A percentile compares a stretch with the other conserved stretches of the same genome.
phyloP scores from a whole-genome alignment of 2,888 invertebrate species.

The Acheta domesticus region DNA sequence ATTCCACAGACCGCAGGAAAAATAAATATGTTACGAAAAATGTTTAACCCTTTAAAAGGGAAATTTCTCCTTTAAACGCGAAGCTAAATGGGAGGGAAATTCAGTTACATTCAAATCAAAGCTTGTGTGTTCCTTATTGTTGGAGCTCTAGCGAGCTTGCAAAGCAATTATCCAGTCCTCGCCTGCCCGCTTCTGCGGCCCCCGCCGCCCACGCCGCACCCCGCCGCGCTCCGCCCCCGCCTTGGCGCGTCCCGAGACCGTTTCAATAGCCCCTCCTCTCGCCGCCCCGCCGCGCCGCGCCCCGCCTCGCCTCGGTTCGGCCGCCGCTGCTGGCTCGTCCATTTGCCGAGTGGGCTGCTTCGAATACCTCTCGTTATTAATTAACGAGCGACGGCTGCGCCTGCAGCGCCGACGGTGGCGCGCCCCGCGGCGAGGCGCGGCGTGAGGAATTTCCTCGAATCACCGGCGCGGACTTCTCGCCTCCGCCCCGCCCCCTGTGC shows the following conservation, averaged over 20 bases:
- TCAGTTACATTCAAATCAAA: slow-evolving; percentile 18
- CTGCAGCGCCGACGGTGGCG: neutral
- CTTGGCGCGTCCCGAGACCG: neutral
- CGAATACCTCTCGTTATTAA: slow-evolving; percentile 18
- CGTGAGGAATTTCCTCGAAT: neutral
- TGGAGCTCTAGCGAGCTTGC: slow-evolving; percentile 5
- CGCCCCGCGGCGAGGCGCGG: neutral
- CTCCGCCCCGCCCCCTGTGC: neutral
- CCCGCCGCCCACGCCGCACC: neutral
- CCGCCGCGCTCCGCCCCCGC: neutral
- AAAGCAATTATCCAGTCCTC: slow-evolving; percentile 9
- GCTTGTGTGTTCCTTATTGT: slow-evolving; percentile 5
- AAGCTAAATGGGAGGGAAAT: slow-evolving; percentile 1
- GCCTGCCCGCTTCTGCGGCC: neutral
- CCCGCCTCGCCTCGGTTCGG: neutral
- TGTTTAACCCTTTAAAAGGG: neutral
- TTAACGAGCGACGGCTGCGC: slow-evolving; percentile 5
- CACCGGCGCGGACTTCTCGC: neutral
- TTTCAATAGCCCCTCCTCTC: neutral
- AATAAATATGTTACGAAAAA: slow-evolving; percentile 6
- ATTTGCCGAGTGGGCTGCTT: slow-evolving; percentile 18
- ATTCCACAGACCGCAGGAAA: neutral
- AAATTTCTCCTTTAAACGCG: neutral
- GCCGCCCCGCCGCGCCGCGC: neutral
- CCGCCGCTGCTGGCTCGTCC: neutral